A percentile compares a stretch with the other conserved stretches of the same genome.
Evolutionary conservation across 2,888 invertebrate species (phyloP).

Genomic region (Cephus spinipes): DNA sequence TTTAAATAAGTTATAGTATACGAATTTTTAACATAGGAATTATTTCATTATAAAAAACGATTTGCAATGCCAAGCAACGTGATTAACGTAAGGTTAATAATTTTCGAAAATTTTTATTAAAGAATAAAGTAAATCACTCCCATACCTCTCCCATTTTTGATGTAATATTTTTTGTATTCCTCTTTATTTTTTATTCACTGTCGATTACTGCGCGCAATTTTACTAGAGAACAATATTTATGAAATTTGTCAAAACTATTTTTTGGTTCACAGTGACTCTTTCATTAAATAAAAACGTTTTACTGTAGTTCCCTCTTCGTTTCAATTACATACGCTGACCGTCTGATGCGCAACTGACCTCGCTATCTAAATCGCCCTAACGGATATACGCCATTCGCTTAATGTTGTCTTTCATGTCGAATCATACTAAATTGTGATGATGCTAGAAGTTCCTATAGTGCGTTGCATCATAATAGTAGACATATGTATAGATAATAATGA

Average conservation of each 20-base stretch:
- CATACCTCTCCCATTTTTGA: background rate
- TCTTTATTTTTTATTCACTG: background rate
- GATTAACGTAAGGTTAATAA: background rate
- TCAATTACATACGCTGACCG: conserved; percentile 13
- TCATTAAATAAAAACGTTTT: background rate
- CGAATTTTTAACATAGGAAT: too few species aligned
- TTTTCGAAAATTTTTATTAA: background rate
- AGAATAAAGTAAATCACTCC: background rate
- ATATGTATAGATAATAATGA: conserved; percentile 2
- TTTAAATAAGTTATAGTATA: too few species aligned
- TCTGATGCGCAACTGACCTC: conserved; percentile 43
- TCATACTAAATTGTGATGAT: conserved; percentile 32
- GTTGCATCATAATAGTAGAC: background rate
- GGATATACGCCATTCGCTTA: conserved; percentile 60
- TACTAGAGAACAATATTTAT: background rate
- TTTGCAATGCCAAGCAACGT: background rate
- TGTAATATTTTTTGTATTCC: background rate
- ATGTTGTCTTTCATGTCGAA: conserved; percentile 52
- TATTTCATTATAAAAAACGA: background rate
- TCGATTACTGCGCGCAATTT: background rate
- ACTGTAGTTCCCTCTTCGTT: background rate
- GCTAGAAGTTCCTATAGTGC: background rate
- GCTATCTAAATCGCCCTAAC: conserved; percentile 55
- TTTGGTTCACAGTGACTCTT: background rate
- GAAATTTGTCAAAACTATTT: background rate